Conservation (phyloP, 2,113 vertebrate species). For the Pantherophis guttatus region DNA sequence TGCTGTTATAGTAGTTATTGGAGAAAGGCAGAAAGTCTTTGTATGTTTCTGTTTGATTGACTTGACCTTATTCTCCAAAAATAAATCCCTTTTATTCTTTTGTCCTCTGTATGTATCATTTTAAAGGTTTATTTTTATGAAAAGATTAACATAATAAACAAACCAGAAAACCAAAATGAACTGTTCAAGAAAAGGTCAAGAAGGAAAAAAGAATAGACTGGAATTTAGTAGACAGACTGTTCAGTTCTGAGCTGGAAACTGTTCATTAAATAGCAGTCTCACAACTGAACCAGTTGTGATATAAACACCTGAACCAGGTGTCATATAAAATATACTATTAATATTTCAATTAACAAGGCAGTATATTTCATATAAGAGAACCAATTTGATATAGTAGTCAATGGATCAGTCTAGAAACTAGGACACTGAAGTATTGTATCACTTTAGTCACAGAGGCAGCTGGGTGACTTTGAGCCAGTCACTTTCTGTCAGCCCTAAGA, state of each 20-base stretch:
- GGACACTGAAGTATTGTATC: not conserved
- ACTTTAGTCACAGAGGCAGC: not conserved
- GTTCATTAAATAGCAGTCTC: not conserved
- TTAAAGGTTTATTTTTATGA: not conserved
- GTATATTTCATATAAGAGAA: not conserved
- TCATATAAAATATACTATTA: not conserved
- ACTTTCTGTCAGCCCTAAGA: not conserved
- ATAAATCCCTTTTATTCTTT: not conserved
- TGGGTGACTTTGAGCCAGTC: not conserved
- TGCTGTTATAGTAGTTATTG: not conserved
- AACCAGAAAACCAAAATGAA: not conserved
- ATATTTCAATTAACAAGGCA: not conserved
- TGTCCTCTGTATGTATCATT: not conserved
- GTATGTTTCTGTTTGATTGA: not conserved
- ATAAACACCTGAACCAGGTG: not conserved
- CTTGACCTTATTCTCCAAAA: not conserved
- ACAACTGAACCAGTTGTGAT: not conserved
- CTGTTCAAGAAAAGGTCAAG: not conserved
- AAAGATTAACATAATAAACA: not conserved
- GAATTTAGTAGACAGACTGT: not conserved
- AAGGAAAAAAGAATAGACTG: not conserved
- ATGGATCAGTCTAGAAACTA: not conserved
- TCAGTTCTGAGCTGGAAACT: not conserved
- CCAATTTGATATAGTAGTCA: not conserved
- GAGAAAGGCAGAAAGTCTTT: not conserved